These are phyloP conservation scores for zebrafish (Danio rerio) DNA, from an alignment of 2,113 vertebrate species.

Conservation along the genomic window GRCz12tu NC_133188.1:2180001-2180500, in stretches of 20 bases:
- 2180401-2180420: too few species aligned
- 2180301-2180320: background rate
- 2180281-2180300: background rate
- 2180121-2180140: constrained; percentile 94
- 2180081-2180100: constrained; percentile 93
- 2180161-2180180: constrained; percentile 91
- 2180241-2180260: background rate
- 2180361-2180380: too few species aligned
- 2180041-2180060: too few species aligned
- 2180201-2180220: constrained; percentile 91
- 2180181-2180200: constrained; percentile 98
- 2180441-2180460: too few species aligned
- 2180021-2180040: too few species aligned
- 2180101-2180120: constrained; percentile 89
- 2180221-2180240: constrained; percentile 87
- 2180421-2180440: too few species aligned
- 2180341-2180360: too few species aligned
- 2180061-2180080: constrained; percentile 6
- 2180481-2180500: too few species aligned
- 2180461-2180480: too few species aligned
- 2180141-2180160: constrained; percentile 85
- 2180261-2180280: background rate
- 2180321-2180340: too few species aligned
- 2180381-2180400: too few species aligned
- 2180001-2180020: too few species aligned